These are phyloP conservation scores for Leptopilina drosophilae DNA, from an alignment of 2,888 invertebrate species.

Conservation along the genomic window DNA sequence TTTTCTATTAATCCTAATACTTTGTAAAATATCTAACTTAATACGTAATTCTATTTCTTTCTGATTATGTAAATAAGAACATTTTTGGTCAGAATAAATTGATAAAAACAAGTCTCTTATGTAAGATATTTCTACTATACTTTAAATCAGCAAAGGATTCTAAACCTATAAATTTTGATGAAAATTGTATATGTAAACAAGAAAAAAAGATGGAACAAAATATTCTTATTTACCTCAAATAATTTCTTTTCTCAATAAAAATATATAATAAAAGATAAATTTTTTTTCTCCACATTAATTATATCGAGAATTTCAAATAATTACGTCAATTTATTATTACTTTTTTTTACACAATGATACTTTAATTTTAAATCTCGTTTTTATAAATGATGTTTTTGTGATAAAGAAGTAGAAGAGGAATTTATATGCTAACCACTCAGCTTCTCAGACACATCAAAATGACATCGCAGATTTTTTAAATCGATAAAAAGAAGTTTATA, in stretches of 20 bases:
- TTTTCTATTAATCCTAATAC: not conserved
- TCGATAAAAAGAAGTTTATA: constrained; percentile 11
- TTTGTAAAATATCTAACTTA: not conserved
- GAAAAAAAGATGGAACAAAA: too few species aligned
- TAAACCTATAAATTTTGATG: not conserved
- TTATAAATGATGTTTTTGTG: constrained; percentile 7
- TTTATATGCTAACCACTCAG: constrained; percentile 19
- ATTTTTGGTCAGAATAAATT: constrained; percentile 30
- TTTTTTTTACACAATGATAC: not conserved
- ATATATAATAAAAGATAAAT: too few species aligned
- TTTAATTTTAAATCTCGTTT: constrained; percentile 16
- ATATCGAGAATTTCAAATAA: not conserved
- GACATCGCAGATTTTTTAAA: constrained; percentile 13
- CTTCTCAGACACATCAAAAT: not conserved
- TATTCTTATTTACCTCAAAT: too few species aligned
- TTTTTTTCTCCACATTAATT: too few species aligned
- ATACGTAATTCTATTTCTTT: constrained; percentile 31
- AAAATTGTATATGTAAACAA: not conserved
- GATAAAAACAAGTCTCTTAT: constrained; percentile 15
- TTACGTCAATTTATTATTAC: constrained; percentile 6
- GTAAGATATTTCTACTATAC: constrained; percentile 4
- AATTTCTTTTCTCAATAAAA: too few species aligned
- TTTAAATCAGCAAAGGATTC: constrained; percentile 10
- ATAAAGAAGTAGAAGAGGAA: not conserved
- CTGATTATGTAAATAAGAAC: constrained; percentile 14